Conservation (phyloP, 1,140 invertebrate genomes). For the Procambarus virginalis region DNA sequence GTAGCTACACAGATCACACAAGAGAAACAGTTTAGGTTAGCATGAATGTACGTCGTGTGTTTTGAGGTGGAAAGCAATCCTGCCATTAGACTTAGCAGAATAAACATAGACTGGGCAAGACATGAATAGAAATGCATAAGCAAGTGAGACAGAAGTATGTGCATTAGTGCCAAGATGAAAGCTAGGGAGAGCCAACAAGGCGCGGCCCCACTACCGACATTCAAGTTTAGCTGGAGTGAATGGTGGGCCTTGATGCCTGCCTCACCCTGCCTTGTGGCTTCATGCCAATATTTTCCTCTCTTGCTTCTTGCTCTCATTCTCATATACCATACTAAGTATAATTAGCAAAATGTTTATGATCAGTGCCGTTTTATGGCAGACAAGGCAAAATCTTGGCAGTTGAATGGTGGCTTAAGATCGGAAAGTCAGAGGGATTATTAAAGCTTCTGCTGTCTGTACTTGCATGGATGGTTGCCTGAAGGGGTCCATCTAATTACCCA, state of each 20-base stretch:
- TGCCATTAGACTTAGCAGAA: not conserved
- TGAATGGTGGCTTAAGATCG: too few relatives aligned
- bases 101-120: conserved; percentile 21
- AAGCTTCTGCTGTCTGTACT: too few relatives aligned
- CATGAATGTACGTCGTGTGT: too few relatives aligned
- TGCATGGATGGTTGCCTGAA: too few relatives aligned
- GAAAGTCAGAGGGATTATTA: too few relatives aligned
- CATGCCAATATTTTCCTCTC: not conserved
- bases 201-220: conserved; percentile 1
- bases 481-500: too few relatives aligned
- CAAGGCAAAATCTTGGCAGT: too few relatives aligned
- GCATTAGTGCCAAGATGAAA: not conserved
- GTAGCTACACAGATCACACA: too few relatives aligned
- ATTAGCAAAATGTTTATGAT: too few relatives aligned
- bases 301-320: not conserved
- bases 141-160: conserved; percentile 27
- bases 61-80: not conserved
- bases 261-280: not conserved
- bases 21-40: too few relatives aligned
- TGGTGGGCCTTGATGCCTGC: not conserved
- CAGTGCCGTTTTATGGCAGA: too few relatives aligned
- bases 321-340: not conserved
- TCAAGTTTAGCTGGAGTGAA: conserved; percentile 9
- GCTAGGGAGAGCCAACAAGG: not conserved
- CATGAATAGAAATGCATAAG: conserved; percentile 45